A percentile compares a stretch with the other conserved stretches of the same genome.
Evolutionary conservation across 1,140 invertebrate species (phyloP).

Genomic region (Zaprionus ornatus): DNA sequence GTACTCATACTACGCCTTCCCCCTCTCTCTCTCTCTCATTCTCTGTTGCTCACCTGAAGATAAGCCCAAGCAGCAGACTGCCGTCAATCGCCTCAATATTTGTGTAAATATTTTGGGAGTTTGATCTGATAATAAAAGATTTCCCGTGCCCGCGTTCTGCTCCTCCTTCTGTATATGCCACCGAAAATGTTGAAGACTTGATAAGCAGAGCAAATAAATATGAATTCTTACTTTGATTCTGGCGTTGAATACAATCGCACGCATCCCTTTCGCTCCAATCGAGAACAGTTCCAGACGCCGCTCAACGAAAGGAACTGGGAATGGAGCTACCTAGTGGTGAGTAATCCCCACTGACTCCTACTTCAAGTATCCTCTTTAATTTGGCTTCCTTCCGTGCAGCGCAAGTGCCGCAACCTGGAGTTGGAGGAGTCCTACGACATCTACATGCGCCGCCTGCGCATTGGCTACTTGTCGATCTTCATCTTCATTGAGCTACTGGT

Average conservation of each 20-base stretch:
- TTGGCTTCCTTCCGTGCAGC: constrained; percentile 83
- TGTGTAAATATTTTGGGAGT: constrained; percentile 48
- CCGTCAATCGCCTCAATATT: constrained; percentile 41
- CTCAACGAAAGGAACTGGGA: constrained; percentile 85
- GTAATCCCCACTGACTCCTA: constrained; percentile 7
- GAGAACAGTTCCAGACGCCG: constrained; percentile 50
- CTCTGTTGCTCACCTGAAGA: background rate
- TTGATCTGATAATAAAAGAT: constrained; percentile 55
- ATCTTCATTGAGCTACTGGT: constrained; percentile 88
- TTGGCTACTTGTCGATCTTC: constrained; percentile 91
- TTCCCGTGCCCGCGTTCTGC: background rate
- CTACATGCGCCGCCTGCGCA: constrained; percentile 90
- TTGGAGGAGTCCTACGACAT: constrained; percentile 89
- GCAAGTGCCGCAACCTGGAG: constrained; percentile 89
- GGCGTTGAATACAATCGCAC: constrained; percentile 59
- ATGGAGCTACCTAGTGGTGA: constrained; percentile 86
- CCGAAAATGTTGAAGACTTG: constrained; percentile 53
- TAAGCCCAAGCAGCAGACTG: constrained; percentile 24
- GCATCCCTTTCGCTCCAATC: constrained; percentile 48
- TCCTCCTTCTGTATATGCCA: constrained; percentile 6
- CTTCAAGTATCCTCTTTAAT: background rate
- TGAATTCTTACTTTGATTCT: constrained; percentile 72
- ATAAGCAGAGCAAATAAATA: constrained; percentile 40
- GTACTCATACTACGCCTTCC: constrained; percentile 15
- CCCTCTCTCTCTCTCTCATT: too few species aligned